Base-by-base conservation (phyloP, 2,113 vertebrate genomes). In the Fregetta grallaria region DNA sequence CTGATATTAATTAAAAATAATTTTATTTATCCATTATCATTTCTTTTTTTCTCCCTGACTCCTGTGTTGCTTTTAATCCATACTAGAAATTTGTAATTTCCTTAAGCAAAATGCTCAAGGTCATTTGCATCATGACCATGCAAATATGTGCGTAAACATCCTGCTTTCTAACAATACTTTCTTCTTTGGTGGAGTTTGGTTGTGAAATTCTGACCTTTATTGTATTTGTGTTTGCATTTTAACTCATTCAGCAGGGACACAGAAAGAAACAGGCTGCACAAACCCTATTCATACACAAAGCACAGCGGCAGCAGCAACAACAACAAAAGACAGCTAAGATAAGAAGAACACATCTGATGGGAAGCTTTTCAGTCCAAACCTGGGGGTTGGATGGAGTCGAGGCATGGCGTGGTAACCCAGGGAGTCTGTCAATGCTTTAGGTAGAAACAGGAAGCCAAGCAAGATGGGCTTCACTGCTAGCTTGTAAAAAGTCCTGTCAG, bases 81-180 rank as follows among this genome's bases (percentile, higher is more conserved):
- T 10, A 8, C 7, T 72, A 42, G 68, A 74, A 92, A 78, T 93
- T 18, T 36, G 11, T 52, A 26, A 81, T 93, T 92, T 92, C 79
- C 86, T 90, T 92, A 91, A 92, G 53, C 86, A 92, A 94, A 90
- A 77, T 23, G 52, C 21, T 79, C 2, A 1, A 45, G 59, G 26
- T 44, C 52, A 58, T 96, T 94, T 96, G 83, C 95, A 95, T 83
- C 52, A 32, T 29, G 68, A 30, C 75, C 72, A 94, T 72, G 83
- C 76, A 96, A 97, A 96, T 77, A 25, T 25, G 40, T 36, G 47
- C 2, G 4, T 72, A 93, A 75, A 94, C 94, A 91, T 91, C 91
- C 95, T 91, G 83, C 79, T 94, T 52, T 68, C 52, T 66, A 87
- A 91, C 83, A 85, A 78, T 67, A 68, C 79, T 84, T 81, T 42